These are phyloP conservation scores for Calliopum simillimum DNA, from an alignment of 2,888 invertebrate genomes.

Conservation along the genomic window DNA sequence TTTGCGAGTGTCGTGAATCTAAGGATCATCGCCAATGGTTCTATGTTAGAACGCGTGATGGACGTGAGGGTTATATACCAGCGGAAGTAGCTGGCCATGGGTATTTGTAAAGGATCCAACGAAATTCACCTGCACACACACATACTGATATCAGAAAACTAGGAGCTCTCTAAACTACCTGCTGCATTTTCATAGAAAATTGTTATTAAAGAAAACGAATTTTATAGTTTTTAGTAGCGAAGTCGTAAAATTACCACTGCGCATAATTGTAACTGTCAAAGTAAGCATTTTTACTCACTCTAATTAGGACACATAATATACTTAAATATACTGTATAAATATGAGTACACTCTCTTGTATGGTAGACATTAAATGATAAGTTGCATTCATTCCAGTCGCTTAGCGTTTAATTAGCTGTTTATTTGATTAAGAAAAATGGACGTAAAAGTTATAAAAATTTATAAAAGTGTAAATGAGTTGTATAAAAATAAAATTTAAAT, in stretches of 20 bases:
- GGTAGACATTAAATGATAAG: not conserved
- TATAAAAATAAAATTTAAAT: constrained; percentile 6
- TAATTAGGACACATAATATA: too few relatives aligned
- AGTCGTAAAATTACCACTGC: too few relatives aligned
- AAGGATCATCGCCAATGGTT: constrained; percentile 80
- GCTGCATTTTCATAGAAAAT: constrained; percentile 16
- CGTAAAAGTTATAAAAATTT: not conserved
- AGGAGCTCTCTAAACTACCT: not conserved
- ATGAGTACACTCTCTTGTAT: too few relatives aligned
- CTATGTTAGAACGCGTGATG: constrained; percentile 78
- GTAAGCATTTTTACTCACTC: too few relatives aligned
- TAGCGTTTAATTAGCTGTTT: constrained; percentile 42
- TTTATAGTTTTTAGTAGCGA: too few relatives aligned
- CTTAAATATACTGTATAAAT: too few relatives aligned
- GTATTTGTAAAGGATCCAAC: constrained; percentile 70
- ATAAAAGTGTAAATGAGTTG: not conserved
- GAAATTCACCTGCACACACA: not conserved
- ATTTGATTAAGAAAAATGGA: constrained; percentile 17
- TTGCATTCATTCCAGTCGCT: constrained; percentile 51
- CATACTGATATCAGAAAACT: too few relatives aligned
- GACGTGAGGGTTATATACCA: constrained; percentile 81
- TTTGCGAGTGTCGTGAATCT: constrained; percentile 72
- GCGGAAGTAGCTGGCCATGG: constrained; percentile 83
- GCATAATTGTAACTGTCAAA: too few relatives aligned
- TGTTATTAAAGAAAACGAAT: not conserved